Evolutionary conservation across 2,888 invertebrate species (phyloP).

Genomic region (Acleris sparsana): DNA sequence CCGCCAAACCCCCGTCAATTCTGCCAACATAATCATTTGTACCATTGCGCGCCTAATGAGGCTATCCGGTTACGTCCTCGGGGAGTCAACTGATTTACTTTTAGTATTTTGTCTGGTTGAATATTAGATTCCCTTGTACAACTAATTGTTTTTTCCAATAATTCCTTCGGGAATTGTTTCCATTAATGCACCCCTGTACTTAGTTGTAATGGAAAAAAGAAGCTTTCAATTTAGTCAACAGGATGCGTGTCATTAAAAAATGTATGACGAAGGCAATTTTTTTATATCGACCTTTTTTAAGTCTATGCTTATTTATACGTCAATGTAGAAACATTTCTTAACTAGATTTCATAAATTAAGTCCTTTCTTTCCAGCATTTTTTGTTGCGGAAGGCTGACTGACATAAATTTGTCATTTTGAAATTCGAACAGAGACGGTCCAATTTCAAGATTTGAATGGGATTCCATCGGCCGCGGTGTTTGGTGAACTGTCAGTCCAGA

Average conservation of each 20-base stretch:
- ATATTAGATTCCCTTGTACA: constrained; percentile 40
- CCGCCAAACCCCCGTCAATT: constrained; percentile 38
- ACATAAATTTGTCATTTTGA: constrained; percentile 38
- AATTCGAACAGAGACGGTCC: constrained; percentile 63
- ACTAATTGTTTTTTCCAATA: constrained; percentile 52
- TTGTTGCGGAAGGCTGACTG: constrained; percentile 7
- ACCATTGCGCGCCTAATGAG: constrained; percentile 64
- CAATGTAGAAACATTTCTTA: no score
- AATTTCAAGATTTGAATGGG: constrained; percentile 56
- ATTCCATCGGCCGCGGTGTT: constrained; percentile 52
- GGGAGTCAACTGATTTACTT: constrained; percentile 59
- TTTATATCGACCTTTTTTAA: neutral
- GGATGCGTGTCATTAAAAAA: neutral
- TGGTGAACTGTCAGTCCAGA: constrained; percentile 66
- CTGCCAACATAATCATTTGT: constrained; percentile 45
- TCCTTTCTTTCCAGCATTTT: no score
- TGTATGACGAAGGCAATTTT: neutral
- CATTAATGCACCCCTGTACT: constrained; percentile 30
- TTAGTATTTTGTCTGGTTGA: constrained; percentile 41
- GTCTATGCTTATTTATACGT: no score
- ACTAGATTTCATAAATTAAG: no score
- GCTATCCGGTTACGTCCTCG: constrained; percentile 65
- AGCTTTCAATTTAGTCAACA: constrained; percentile 25
- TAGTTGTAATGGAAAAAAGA: constrained; percentile 18
- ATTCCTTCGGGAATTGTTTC: constrained; percentile 32